phyloP scores from a whole-genome alignment of 2,888 invertebrate genomes.

The Drosophila tanythrix region DNA sequence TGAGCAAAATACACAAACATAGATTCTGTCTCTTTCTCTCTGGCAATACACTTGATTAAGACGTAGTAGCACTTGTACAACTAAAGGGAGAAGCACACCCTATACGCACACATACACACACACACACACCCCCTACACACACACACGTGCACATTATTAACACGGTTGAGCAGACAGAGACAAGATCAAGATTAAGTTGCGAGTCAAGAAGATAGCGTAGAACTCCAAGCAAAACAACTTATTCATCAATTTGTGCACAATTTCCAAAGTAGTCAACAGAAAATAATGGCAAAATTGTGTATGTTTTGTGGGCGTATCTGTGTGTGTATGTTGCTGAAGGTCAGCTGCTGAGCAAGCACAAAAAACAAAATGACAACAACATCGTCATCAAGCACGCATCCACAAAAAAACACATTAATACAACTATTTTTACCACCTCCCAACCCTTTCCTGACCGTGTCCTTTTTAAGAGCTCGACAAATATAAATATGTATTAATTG shows the following conservation, averaged over 20 bases:
- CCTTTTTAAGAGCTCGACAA: not conserved
- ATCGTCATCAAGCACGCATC: constrained; percentile 31
- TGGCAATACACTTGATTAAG: constrained; percentile 63
- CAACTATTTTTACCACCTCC: not conserved
- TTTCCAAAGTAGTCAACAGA: constrained; percentile 61
- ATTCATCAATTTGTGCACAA: constrained; percentile 71
- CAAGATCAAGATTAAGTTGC: constrained; percentile 64
- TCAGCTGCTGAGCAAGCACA: constrained; percentile 60
- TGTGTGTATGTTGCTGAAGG: constrained; percentile 43
- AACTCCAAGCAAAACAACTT: constrained; percentile 59
- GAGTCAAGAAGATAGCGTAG: constrained; percentile 52
- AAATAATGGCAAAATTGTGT: constrained; percentile 50
- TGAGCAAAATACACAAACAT: constrained; percentile 44
- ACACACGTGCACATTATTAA: constrained; percentile 1
- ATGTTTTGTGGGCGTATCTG: constrained; percentile 24
- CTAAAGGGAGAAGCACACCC: constrained; percentile 24
- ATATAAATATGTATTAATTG: not conserved
- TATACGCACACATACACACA: not conserved
- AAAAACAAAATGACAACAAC: constrained; percentile 32
- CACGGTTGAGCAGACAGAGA: constrained; percentile 49
- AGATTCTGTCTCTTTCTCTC: not conserved
- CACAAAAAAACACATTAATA: constrained; percentile 15
- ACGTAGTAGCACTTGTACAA: constrained; percentile 32
- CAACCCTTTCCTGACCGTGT: not conserved
- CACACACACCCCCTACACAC: constrained; percentile 7